These are phyloP conservation scores for Pollenia amentaria DNA, from an alignment of 2,888 invertebrate species.

Conservation along the genomic window DNA sequence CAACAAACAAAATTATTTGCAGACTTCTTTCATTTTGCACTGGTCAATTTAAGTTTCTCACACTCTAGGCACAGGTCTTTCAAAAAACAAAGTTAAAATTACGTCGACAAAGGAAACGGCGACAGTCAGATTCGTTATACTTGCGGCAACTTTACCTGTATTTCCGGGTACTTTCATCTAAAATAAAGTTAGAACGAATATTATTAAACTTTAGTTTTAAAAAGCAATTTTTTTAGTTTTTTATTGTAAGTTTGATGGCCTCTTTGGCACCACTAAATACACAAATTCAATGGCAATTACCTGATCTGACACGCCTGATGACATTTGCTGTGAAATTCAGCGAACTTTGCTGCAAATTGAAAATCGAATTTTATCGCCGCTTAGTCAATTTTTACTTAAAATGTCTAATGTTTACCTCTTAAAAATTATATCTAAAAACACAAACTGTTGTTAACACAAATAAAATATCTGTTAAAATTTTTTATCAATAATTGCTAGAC, in stretches of 20 bases:
- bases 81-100: slow-evolving; percentile 51
- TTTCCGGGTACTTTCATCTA: slow-evolving; percentile 82
- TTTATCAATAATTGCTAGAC: slow-evolving; percentile 77
- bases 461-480: slow-evolving; percentile 77
- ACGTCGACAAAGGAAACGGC: slow-evolving; percentile 57
- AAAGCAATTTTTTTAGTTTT: not conserved
- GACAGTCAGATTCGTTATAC: not conserved
- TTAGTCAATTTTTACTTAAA: slow-evolving; percentile 20
- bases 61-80: slow-evolving; percentile 28
- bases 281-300: slow-evolving; percentile 85
- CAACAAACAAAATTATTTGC: not conserved
- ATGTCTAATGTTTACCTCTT: slow-evolving; percentile 72
- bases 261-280: slow-evolving; percentile 67
- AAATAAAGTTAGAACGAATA: slow-evolving; percentile 60
- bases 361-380: slow-evolving; percentile 66
- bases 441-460: slow-evolving; percentile 78
- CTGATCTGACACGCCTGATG: slow-evolving; percentile 96
- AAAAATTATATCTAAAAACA: slow-evolving; percentile 77
- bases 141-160: slow-evolving; percentile 79
- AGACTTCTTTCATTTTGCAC: slow-evolving; percentile 26
- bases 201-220: slow-evolving; percentile 17
- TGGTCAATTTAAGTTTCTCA: slow-evolving; percentile 20
- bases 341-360: slow-evolving; percentile 78
- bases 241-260: slow-evolving; percentile 40
- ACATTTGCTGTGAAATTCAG: slow-evolving; percentile 88